Percentiles rank a stretch among this genome's conserved stretches.
phyloP scores from a whole-genome alignment of 1,140 invertebrate genomes.

The Drosophila navojoa region DNA sequence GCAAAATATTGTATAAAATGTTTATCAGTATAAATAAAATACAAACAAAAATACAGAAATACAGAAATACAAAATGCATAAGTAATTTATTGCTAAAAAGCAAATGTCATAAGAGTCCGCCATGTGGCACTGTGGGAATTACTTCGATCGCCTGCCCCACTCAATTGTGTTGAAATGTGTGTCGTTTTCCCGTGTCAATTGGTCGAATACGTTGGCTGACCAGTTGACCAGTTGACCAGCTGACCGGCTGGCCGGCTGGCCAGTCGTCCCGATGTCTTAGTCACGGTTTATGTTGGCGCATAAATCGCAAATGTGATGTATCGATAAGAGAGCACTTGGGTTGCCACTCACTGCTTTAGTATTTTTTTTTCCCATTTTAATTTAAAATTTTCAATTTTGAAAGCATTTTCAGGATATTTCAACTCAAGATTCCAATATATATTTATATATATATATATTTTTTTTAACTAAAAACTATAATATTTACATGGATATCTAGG shows the following conservation, averaged over 20 bases:
- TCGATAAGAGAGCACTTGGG: no score
- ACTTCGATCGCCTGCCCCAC: slow-evolving; percentile 6
- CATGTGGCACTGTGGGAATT: slow-evolving; percentile 37
- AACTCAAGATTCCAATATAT: no score
- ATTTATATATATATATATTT: no score
- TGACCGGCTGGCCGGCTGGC: slow-evolving; percentile 3
- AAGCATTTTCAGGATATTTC: no score
- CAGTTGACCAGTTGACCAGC: slow-evolving; percentile 7
- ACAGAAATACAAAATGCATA: slow-evolving; percentile 38
- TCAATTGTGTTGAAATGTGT: slow-evolving; percentile 33
- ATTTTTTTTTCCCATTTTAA: no score
- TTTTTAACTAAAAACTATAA: no score
- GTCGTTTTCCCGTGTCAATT: slow-evolving; percentile 8
- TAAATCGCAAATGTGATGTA: no score
- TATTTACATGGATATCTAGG: no score
- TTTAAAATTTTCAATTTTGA: no score
- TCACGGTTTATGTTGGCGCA: no score
- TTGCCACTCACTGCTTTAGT: no score
- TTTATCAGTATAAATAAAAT: slow-evolving; percentile 25
- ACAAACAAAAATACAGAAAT: slow-evolving; percentile 10
- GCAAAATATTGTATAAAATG: slow-evolving; percentile 27
- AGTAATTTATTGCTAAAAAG: slow-evolving; percentile 46
- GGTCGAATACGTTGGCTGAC: slow-evolving; percentile 9
- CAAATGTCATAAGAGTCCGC: slow-evolving; percentile 39
- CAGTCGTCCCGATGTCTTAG: background rate